A percentile compares a stretch with the other conserved stretches of the same genome.
phyloP scores from a whole-genome alignment of 1,140 invertebrate genomes.

The Marisa cornuarietis region DNA sequence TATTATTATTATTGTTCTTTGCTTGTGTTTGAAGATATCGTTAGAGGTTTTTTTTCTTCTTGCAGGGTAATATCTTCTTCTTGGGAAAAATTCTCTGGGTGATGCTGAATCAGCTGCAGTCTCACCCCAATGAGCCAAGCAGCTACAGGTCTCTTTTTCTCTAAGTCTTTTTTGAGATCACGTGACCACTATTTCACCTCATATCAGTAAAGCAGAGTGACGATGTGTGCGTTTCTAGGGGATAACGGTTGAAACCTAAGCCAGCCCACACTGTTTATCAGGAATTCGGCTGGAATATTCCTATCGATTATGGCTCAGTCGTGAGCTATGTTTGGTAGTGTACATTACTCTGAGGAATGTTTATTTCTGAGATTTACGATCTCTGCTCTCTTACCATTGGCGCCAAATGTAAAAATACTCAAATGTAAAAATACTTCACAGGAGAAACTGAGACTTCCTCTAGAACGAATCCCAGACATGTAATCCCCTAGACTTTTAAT shows the following conservation, averaged over 20 bases:
- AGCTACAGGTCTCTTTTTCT: conserved; percentile 68
- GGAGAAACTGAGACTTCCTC: too few species aligned
- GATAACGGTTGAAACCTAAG: background rate
- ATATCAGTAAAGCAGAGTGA: background rate
- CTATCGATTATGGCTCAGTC: too few species aligned
- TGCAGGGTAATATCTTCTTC: conserved; percentile 69
- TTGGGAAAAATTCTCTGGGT: conserved; percentile 70
- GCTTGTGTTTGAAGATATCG: background rate
- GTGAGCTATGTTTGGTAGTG: too few species aligned
- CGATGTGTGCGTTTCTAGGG: background rate
- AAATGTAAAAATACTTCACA: too few species aligned
- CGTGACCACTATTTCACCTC: background rate
- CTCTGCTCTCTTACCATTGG: too few species aligned
- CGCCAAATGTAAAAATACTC: too few species aligned
- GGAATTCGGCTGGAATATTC: too few species aligned
- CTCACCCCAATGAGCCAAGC: conserved; percentile 69
- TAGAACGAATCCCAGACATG: too few species aligned
- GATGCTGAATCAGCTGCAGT: conserved; percentile 68
- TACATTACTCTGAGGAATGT: too few species aligned
- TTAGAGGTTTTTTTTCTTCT: conserved; percentile 15
- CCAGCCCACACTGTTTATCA: background rate
- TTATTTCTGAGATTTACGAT: too few species aligned
- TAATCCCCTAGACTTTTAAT: too few species aligned
- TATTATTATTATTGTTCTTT: too few species aligned
- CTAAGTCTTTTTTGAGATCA: background rate